phyloP scores from a whole-genome alignment of 2,113 vertebrate species.

The Tympanuchus pallidicinctus region DNA sequence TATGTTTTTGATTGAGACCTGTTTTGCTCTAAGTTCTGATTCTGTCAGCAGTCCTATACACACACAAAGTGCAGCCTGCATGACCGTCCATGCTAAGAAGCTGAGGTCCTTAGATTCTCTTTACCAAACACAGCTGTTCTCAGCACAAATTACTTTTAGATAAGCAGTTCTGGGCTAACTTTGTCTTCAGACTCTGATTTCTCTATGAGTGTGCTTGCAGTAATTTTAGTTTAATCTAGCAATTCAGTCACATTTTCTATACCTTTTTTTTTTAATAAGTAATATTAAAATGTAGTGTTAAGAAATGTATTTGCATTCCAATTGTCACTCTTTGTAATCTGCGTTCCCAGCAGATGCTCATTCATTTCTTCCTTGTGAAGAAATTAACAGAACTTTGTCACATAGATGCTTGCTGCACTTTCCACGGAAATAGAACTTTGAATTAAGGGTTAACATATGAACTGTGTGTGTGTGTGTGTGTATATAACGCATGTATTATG shows the following conservation, averaged over 20 bases:
- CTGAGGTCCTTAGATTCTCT: background rate
- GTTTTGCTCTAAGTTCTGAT: background rate
- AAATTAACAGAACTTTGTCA: conserved; percentile 19
- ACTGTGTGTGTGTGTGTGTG: background rate
- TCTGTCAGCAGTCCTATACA: background rate
- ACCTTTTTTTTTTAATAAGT: background rate
- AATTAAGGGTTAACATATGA: background rate
- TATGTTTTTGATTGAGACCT: background rate
- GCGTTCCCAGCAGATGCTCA: background rate
- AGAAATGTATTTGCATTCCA: background rate
- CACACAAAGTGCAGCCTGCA: background rate
- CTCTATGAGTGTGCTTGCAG: background rate
- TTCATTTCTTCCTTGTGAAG: background rate
- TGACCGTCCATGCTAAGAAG: background rate
- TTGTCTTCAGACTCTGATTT: background rate
- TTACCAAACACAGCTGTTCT: background rate
- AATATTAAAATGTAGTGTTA: background rate
- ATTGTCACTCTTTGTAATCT: background rate
- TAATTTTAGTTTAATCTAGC: background rate
- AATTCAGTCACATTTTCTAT: background rate
- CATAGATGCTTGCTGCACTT: background rate
- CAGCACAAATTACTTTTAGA: background rate
- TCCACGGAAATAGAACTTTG: background rate
- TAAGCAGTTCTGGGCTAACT: background rate
- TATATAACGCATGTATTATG: background rate